These are phyloP conservation scores for Tenrec ecaudatus DNA, from an alignment of 2,113 vertebrate species.

Conservation along the genomic window DNA sequence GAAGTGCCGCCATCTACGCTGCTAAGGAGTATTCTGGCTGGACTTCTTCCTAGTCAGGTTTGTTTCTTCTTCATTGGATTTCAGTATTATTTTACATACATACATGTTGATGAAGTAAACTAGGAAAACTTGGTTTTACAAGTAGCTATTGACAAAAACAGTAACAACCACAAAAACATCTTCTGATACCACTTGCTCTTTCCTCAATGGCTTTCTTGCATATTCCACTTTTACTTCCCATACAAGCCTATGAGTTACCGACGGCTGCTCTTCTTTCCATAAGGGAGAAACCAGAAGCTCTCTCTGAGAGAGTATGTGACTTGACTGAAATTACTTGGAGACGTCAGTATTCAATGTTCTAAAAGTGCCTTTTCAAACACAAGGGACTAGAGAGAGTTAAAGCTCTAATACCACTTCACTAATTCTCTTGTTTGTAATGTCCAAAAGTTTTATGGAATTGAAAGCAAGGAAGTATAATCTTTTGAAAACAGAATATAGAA, in stretches of 20 bases:
- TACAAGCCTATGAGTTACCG: neutral
- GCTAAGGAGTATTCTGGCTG: too few species aligned
- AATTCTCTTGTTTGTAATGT: slow-evolving; percentile 3
- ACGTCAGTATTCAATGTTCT: neutral
- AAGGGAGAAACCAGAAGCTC: neutral
- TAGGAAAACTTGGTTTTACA: neutral
- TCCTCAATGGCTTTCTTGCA: slow-evolving; percentile 1
- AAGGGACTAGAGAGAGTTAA: neutral
- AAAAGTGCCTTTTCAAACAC: neutral
- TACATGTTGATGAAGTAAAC: neutral
- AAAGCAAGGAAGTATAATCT: slow-evolving; percentile 25
- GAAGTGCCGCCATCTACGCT: too few species aligned
- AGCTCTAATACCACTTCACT: neutral
- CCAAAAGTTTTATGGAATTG: slow-evolving; percentile 36
- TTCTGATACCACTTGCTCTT: neutral
- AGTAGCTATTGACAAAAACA: neutral
- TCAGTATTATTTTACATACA: neutral
- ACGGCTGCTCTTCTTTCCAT: neutral
- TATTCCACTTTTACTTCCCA: neutral
- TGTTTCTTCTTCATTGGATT: neutral
- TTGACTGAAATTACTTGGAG: neutral
- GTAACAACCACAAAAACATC: neutral
- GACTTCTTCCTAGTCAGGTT: too few species aligned
- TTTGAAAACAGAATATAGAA: slow-evolving; percentile 35
- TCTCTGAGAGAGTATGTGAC: neutral